Conservation (phyloP, 1,140 invertebrate species). For the Chlorops oryzae region DNA sequence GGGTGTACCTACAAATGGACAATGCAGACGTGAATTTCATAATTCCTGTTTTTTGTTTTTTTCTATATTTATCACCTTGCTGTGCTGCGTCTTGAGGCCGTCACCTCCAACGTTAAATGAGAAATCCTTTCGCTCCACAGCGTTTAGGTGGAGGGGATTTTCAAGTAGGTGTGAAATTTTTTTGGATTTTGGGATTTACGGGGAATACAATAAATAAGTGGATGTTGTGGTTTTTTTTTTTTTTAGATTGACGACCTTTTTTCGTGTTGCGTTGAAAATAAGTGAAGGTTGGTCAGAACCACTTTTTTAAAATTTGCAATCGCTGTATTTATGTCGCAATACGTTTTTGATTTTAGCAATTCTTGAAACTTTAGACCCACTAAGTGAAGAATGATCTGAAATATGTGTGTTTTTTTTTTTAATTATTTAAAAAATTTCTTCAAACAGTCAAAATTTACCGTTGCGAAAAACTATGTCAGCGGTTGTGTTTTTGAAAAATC, state of each 20-base stretch:
- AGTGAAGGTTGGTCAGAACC: not conserved
- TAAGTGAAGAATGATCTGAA: too few species aligned
- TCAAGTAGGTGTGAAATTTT: slow-evolving; percentile 46
- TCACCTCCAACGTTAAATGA: slow-evolving; percentile 43
- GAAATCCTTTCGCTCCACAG: slow-evolving; percentile 42
- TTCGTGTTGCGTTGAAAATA: not conserved
- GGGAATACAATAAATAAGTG: too few species aligned
- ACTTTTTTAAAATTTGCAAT: not conserved
- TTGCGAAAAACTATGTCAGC: too few species aligned
- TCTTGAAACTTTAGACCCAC: too few species aligned
- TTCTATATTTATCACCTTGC: too few species aligned
- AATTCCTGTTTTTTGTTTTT: too few species aligned
- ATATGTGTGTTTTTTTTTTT: too few species aligned
- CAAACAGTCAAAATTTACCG: not conserved
- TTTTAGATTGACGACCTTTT: not conserved
- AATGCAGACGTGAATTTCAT: too few species aligned
- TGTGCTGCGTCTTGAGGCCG: slow-evolving; percentile 45
- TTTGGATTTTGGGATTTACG: slow-evolving; percentile 36
- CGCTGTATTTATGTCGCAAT: not conserved
- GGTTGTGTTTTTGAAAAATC: not conserved
- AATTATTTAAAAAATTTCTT: not conserved
- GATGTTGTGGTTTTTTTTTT: not conserved
- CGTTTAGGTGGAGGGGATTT: slow-evolving; percentile 40
- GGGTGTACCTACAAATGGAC: slow-evolving; percentile 66
- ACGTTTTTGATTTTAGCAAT: not conserved